phyloP scores from a whole-genome alignment of 2,113 vertebrate species.

The Ifrita kowaldi region DNA sequence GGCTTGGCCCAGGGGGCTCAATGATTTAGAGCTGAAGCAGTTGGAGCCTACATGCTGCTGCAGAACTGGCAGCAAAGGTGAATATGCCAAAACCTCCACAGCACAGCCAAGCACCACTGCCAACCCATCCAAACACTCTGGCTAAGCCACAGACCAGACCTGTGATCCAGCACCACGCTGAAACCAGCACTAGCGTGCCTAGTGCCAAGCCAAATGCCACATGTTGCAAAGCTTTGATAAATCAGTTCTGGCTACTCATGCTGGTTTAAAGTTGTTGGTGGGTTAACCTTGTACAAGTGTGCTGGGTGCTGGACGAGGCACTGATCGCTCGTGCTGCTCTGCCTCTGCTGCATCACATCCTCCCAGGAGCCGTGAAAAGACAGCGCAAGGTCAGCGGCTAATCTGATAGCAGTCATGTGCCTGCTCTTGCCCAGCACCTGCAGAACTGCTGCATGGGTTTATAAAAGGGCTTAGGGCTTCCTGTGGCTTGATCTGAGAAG shows the following conservation, averaged over 20 bases:
- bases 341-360: background rate
- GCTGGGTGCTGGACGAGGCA: accelerated
- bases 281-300: accelerated
- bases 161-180: accelerated
- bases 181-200: background rate
- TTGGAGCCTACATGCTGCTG: background rate
- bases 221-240: background rate
- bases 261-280: background rate
- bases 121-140: background rate
- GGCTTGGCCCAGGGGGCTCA: background rate
- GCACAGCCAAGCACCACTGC: background rate
- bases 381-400: background rate
- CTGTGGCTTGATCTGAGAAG: background rate
- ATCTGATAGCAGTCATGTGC: accelerated
- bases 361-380: accelerated
- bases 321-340: accelerated
- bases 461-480: background rate
- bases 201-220: background rate
- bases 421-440: background rate
- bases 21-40: background rate
- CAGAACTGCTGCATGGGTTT: background rate
- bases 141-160: background rate
- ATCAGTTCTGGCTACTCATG: background rate
- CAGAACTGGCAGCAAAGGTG: background rate
- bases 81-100: background rate